These are phyloP conservation scores for Cotesia typhae DNA, from an alignment of 1,140 invertebrate species.

Conservation along the genomic window DNA sequence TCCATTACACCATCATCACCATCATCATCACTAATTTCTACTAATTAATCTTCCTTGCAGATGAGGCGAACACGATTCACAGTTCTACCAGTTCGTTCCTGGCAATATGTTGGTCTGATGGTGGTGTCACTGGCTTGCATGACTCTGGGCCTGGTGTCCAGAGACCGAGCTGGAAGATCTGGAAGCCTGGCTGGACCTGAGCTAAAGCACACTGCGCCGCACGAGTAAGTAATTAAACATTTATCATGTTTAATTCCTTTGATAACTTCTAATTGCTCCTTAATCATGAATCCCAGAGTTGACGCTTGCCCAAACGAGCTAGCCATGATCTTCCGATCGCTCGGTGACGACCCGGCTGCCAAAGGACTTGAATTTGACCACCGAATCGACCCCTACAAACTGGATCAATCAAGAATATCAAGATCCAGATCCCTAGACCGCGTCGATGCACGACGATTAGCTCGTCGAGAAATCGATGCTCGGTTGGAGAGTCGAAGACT, in stretches of 20 bases:
- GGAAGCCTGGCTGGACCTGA: conserved; percentile 58
- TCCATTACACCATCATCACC: too few species aligned
- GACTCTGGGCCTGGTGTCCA: conserved; percentile 55
- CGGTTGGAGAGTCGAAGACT: conserved; percentile 35
- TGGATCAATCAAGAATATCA: background rate
- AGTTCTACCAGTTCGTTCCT: conserved; percentile 56
- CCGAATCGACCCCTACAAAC: too few species aligned
- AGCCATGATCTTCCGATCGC: conserved; percentile 19
- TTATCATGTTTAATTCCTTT: too few species aligned
- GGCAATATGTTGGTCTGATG: conserved; percentile 58
- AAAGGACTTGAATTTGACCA: conserved; percentile 4
- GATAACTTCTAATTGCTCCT: too few species aligned
- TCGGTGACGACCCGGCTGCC: conserved; percentile 32
- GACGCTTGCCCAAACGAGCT: conserved; percentile 54
- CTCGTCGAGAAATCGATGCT: conserved; percentile 5
- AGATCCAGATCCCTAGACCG: background rate
- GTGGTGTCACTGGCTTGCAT: conserved; percentile 59
- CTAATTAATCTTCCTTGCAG: conserved; percentile 22
- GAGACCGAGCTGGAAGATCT: conserved; percentile 57
- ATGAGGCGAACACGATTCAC: conserved; percentile 58
- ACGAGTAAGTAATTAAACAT: conserved; percentile 48
- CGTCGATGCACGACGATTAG: background rate
- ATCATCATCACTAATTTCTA: background rate
- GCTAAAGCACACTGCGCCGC: conserved; percentile 55
- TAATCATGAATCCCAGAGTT: conserved; percentile 41